phyloP scores from a whole-genome alignment of 2,113 vertebrate genomes.

The Callospermophilus lateralis region DNA sequence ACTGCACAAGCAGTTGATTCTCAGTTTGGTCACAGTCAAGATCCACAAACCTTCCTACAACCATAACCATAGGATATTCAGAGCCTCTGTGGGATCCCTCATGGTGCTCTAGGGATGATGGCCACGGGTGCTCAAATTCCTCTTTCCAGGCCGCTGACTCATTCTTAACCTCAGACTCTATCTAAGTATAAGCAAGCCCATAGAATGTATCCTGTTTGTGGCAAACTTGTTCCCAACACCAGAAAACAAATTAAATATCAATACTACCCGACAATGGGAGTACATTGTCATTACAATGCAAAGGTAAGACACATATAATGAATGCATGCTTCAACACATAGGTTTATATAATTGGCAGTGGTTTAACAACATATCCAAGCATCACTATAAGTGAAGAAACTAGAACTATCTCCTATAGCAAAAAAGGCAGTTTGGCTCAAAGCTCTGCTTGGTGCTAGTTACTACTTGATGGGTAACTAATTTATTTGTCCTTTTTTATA shows the following conservation, averaged over 20 bases:
- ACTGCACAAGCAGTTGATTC: neutral
- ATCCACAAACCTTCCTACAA: neutral
- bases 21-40: neutral
- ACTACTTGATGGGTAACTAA: neutral
- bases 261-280: neutral
- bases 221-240: neutral
- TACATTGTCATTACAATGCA: neutral
- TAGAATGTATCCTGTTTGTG: neutral
- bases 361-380: neutral
- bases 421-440: neutral
- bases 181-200: neutral
- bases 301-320: neutral
- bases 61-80: neutral
- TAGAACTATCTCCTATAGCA: neutral
- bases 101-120: neutral
- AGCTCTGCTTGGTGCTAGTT: neutral
- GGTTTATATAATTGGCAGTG: neutral
- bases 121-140: neutral
- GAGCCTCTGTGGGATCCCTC: neutral
- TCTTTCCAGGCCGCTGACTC: neutral
- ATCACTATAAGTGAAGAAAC: neutral
- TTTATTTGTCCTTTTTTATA: neutral
- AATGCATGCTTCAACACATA: neutral
- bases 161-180: neutral
- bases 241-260: neutral